A percentile compares a stretch with the other conserved stretches of the same genome.
Evolutionary conservation across 2,888 invertebrate genomes (phyloP).

Genomic region (Cabera pusaria): DNA sequence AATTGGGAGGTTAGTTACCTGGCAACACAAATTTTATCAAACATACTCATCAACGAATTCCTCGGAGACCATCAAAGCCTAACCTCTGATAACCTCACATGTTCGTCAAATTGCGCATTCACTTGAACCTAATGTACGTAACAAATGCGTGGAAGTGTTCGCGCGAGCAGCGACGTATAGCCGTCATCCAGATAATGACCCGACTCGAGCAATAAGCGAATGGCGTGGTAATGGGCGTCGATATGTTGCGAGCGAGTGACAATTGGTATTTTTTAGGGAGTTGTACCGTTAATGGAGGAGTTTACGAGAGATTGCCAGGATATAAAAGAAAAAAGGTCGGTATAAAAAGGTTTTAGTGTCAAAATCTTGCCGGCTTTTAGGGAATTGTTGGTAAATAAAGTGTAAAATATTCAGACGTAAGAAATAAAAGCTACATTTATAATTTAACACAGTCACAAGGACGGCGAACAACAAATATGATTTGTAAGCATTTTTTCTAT

Average conservation of each 20-base stretch:
- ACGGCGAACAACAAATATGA: too few species aligned
- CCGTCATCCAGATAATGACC: constrained; percentile 56
- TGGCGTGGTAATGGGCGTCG: constrained; percentile 32
- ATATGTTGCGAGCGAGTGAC: constrained; percentile 29
- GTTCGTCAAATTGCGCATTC: constrained; percentile 50
- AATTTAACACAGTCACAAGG: too few species aligned
- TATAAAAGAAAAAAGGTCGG: constrained; percentile 4
- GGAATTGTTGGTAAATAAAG: too few species aligned
- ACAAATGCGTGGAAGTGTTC: constrained; percentile 50
- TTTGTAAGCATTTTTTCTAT: too few species aligned
- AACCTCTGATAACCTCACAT: constrained; percentile 30
- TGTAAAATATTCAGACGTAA: too few species aligned
- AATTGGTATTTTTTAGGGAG: constrained; percentile 26
- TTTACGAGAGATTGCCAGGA: constrained; percentile 9
- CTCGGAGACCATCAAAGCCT: constrained; percentile 16
- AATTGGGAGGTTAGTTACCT: too few species aligned
- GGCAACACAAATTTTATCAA: constrained; percentile 1
- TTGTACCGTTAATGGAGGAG: constrained; percentile 15
- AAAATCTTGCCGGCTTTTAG: too few species aligned
- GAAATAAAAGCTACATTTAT: too few species aligned
- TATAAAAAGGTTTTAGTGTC: not conserved
- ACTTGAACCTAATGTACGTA: constrained; percentile 57
- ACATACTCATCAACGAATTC: constrained; percentile 16
- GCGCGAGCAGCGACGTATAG: constrained; percentile 59
- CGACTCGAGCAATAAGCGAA: constrained; percentile 40